Percentiles rank a stretch among this genome's conserved stretches.
Conservation (phyloP, 2,113 vertebrate species). For the Coptodon bakossiorum region DNA sequence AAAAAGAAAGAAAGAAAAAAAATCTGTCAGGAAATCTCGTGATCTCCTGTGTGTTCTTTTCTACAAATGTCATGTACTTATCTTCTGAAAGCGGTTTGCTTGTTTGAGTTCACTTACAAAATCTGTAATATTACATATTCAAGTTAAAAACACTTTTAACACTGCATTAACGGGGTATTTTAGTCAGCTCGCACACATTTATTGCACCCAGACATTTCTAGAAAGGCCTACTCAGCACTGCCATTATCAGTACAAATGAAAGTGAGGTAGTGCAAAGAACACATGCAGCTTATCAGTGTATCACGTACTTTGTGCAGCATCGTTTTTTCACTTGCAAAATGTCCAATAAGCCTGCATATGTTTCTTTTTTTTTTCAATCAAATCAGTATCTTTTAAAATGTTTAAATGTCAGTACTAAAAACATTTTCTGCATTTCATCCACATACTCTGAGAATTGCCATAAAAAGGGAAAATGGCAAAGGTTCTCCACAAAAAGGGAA, state of each 20-base stretch:
- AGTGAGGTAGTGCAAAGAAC: neutral
- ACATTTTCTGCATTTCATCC: neutral
- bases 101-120: neutral
- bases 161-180: neutral
- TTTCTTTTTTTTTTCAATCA: neutral
- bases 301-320: neutral
- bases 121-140: neutral
- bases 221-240: neutral
- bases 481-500: neutral
- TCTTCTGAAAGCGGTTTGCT: neutral
- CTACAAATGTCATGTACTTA: neutral
- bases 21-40: neutral
- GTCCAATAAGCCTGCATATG: neutral
- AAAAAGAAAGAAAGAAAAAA: neutral
- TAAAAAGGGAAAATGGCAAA: neutral
- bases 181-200: neutral
- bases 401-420: neutral
- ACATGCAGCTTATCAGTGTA: slow-evolving; percentile 6
- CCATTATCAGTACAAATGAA: neutral
- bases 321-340: neutral
- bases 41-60: neutral
- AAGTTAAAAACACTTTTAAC: neutral
- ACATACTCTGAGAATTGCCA: neutral
- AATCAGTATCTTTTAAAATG: neutral
- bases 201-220: neutral